A percentile compares a stretch with the other conserved stretches of the same genome.
phyloP scores from a whole-genome alignment of 2,888 invertebrate genomes.

The Subacronicta megacephala region DNA sequence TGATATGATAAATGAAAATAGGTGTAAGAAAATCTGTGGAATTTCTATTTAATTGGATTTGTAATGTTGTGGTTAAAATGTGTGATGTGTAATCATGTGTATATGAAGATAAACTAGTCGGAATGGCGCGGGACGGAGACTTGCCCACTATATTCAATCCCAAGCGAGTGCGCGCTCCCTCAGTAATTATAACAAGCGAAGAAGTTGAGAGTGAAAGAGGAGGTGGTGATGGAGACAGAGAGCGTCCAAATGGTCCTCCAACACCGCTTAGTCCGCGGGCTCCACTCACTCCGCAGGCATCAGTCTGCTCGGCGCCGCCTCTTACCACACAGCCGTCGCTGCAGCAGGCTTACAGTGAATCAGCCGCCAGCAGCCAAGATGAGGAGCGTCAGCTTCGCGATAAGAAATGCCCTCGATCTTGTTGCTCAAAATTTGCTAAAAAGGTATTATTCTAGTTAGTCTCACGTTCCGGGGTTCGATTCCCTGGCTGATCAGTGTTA shows the following conservation, averaged over 20 bases:
- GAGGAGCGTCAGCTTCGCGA: conserved; percentile 88
- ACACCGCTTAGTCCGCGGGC: conserved; percentile 83
- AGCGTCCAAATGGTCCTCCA: conserved; percentile 84
- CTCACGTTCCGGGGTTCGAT: too few relatives aligned
- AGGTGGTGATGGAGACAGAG: conserved; percentile 75
- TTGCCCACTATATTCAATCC: conserved; percentile 95
- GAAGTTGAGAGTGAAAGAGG: conserved; percentile 85
- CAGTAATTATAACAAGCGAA: conserved; percentile 92
- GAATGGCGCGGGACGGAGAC: conserved; percentile 93
- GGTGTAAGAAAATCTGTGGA: conserved; percentile 18
- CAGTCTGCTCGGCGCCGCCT: conserved; percentile 86
- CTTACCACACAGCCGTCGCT: conserved; percentile 84
- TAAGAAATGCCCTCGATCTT: conserved; percentile 92
- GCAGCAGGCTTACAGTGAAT: conserved; percentile 86
- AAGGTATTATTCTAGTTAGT: too few relatives aligned
- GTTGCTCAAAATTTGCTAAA: conserved; percentile 95
- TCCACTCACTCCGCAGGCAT: conserved; percentile 83
- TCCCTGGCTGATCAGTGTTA: too few relatives aligned
- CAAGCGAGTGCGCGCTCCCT: conserved; percentile 91
- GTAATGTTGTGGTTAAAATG: conserved; percentile 43
- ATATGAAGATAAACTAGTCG: conserved; percentile 45
- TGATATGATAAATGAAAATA: conserved; percentile 25
- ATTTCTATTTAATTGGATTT: conserved; percentile 7
- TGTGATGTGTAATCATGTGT: conserved; percentile 60
- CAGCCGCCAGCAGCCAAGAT: conserved; percentile 90